These are phyloP conservation scores for Meta bourneti DNA, from an alignment of 2,888 invertebrate genomes.

Conservation along the genomic window DNA sequence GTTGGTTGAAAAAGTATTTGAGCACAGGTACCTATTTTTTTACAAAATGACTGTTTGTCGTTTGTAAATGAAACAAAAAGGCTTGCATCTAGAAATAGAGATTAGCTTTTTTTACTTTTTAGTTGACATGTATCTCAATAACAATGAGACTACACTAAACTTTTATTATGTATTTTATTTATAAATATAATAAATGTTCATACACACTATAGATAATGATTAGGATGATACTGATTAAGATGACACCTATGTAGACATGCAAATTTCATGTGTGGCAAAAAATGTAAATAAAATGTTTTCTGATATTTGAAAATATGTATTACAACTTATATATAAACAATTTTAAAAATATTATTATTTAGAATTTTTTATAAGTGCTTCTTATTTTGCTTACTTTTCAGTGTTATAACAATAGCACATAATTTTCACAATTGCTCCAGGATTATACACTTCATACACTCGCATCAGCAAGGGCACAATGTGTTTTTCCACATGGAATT, in stretches of 20 bases:
- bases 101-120: no score
- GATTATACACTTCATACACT: slow-evolving; percentile 92
- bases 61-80: background rate
- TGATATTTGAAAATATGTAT: background rate
- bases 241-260: no score
- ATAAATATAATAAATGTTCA: no score
- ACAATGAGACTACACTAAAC: no score
- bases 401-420: slow-evolving; percentile 71
- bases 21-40: no score
- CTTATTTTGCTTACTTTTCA: slow-evolving; percentile 45
- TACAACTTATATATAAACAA: background rate
- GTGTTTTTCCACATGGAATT: slow-evolving; percentile 85
- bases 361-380: background rate
- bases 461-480: slow-evolving; percentile 87
- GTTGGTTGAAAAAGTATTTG: no score
- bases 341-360: background rate
- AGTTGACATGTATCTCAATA: no score
- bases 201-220: background rate
- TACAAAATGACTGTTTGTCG: no score
- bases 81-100: background rate
- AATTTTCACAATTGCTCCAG: slow-evolving; percentile 87
- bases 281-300: background rate
- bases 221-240: no score
- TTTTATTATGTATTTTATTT: no score
- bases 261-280: background rate